Percentiles rank a stretch among this genome's conserved stretches.
Conservation (phyloP, 1,140 invertebrate genomes). For the Acromyrmex heyeri region DNA sequence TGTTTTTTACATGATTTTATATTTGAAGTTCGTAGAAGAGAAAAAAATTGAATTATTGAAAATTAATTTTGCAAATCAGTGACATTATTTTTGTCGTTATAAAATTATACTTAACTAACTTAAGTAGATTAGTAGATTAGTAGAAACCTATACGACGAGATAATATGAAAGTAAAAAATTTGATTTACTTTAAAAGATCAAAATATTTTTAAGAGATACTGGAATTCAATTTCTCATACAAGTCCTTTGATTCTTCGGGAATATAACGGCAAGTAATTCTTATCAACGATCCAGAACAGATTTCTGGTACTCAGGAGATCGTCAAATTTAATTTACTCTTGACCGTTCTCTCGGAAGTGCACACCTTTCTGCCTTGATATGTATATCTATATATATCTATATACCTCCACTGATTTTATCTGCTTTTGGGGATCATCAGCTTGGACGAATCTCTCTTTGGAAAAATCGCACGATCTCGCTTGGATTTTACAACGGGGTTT, state of each 20-base stretch:
- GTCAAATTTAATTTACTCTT: constrained; percentile 62
- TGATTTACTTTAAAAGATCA: neutral
- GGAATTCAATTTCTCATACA: constrained; percentile 35
- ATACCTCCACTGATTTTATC: constrained; percentile 58
- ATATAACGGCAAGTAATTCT: constrained; percentile 30
- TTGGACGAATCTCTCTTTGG: constrained; percentile 51
- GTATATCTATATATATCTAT: neutral
- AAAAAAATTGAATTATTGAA: constrained; percentile 1
- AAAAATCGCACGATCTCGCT: constrained; percentile 50
- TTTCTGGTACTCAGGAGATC: constrained; percentile 49
- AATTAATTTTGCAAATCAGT: constrained; percentile 11
- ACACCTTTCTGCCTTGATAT: neutral
- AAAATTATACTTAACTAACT: neutral
- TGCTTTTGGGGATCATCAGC: constrained; percentile 56
- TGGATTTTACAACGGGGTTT: constrained; percentile 48
- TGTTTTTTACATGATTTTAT: no score
- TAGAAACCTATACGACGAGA: neutral
- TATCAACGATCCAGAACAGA: constrained; percentile 54
- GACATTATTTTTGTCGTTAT: neutral
- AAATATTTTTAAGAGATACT: constrained; percentile 9
- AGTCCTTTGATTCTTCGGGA: constrained; percentile 32
- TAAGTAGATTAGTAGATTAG: no score
- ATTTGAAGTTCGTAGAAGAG: neutral
- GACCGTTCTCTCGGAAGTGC: constrained; percentile 30
- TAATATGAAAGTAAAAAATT: neutral